A percentile compares a stretch with the other conserved stretches of the same genome.
These are phyloP conservation scores for Colistium nudipinnis DNA, from an alignment of 2,113 vertebrate species.

Conservation along the genomic window DNA sequence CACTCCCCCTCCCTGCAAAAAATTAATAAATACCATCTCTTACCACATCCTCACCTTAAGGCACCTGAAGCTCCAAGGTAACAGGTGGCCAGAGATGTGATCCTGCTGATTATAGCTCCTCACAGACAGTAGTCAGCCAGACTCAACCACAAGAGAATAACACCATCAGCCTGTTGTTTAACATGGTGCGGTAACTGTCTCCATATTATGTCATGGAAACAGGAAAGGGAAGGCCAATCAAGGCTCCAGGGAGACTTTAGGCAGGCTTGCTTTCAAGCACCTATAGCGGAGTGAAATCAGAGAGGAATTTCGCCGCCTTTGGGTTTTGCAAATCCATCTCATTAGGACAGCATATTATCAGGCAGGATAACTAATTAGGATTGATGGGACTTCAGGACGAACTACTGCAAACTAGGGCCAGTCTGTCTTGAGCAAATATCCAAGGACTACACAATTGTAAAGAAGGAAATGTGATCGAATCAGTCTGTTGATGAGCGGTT, in stretches of 20 bases:
- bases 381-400: too few species aligned
- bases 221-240: background rate
- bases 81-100: conserved; percentile 63
- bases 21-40: conserved; percentile 11
- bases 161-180: conserved; percentile 7
- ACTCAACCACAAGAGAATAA: conserved; percentile 9
- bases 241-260: background rate
- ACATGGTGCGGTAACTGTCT: conserved; percentile 10
- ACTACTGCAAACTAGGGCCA: too few species aligned
- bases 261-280: background rate
- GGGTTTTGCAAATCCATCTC: background rate
- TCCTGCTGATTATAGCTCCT: conserved; percentile 40
- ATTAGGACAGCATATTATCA: background rate
- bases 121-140: conserved; percentile 18
- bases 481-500: too few species aligned
- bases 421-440: too few species aligned
- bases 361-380: background rate
- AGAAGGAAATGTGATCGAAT: too few species aligned
- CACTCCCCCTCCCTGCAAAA: too few species aligned
- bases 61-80: conserved; percentile 64
- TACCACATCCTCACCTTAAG: conserved; percentile 32
- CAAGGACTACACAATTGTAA: too few species aligned
- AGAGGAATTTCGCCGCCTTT: background rate
- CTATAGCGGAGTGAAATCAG: background rate
- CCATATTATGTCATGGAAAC: conserved; percentile 24